Conservation (phyloP, 2,797 vertebrate species). For the Amblyraja radiata region DNA sequence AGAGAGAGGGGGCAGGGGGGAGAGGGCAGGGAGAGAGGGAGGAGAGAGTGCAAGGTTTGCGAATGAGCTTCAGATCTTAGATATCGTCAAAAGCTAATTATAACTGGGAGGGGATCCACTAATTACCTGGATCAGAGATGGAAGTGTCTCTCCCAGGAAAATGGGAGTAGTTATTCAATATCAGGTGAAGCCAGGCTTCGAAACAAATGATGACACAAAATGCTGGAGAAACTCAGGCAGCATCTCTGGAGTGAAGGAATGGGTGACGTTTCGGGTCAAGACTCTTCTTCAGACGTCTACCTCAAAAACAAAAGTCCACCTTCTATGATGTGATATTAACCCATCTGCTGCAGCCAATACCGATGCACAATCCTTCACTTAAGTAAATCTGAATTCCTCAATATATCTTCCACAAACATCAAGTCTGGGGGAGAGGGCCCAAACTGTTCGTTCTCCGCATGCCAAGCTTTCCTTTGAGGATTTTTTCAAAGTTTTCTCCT, state of each 20-base stretch:
- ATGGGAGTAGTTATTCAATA: neutral
- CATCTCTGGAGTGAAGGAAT: neutral
- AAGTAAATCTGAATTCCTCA: neutral
- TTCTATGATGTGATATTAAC: neutral
- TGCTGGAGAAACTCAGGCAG: neutral
- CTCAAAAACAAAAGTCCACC: neutral
- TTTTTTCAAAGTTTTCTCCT: neutral
- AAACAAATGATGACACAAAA: too few relatives aligned
- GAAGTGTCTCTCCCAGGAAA: too few relatives aligned
- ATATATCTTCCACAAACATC: neutral
- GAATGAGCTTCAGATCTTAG: neutral
- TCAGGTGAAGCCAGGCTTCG: neutral
- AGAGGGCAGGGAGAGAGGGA: neutral
- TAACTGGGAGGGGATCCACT: neutral
- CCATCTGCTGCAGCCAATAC: neutral
- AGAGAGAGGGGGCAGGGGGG: too few relatives aligned
- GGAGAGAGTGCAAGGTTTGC: neutral
- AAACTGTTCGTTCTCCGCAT: neutral
- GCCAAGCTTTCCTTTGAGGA: neutral
- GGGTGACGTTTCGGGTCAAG: too few relatives aligned
- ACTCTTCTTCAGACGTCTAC: too few relatives aligned
- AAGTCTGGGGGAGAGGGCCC: neutral
- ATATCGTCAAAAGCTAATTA: neutral
- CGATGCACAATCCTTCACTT: neutral
- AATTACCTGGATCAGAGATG: neutral